phyloP scores from a whole-genome alignment of 1,140 invertebrate genomes.

The Solenopsis invicta region DNA sequence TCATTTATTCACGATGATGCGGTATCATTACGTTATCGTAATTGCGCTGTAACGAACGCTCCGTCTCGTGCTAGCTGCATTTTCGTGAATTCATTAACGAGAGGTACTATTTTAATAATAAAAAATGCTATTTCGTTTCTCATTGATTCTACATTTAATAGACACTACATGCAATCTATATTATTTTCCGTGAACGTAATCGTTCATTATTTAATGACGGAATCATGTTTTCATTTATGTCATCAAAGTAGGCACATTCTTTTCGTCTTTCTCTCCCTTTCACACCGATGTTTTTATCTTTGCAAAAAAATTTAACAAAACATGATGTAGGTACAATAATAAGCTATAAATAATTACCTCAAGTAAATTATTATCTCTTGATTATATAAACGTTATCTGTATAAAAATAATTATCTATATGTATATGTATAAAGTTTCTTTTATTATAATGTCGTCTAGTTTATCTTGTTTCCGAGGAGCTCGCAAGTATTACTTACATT shows the following conservation, averaged over 20 bases:
- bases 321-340: too few species aligned
- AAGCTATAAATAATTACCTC: too few species aligned
- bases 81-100: conserved; percentile 49
- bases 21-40: conserved; percentile 50
- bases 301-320: not conserved
- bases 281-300: not conserved
- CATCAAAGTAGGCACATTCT: not conserved
- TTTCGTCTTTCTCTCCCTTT: not conserved
- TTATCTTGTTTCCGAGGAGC: conserved; percentile 6
- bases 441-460: not conserved
- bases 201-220: not conserved
- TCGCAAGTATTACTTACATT: not conserved
- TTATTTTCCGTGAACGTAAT: not conserved
- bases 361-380: too few species aligned
- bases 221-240: not conserved
- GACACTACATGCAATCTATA: not conserved
- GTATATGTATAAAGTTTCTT: not conserved
- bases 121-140: conserved; percentile 25
- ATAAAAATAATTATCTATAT: not conserved
- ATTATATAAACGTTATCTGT: too few species aligned
- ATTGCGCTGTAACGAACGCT: conserved; percentile 35
- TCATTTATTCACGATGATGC: conserved; percentile 40
- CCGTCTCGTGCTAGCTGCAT: not conserved
- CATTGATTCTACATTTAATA: conserved; percentile 11
- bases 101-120: conserved; percentile 45